A percentile compares a stretch with the other conserved stretches of the same genome.
Evolutionary conservation across 2,797 vertebrate genomes (phyloP).

Genomic region (Gymnoscopelus braueri): DNA sequence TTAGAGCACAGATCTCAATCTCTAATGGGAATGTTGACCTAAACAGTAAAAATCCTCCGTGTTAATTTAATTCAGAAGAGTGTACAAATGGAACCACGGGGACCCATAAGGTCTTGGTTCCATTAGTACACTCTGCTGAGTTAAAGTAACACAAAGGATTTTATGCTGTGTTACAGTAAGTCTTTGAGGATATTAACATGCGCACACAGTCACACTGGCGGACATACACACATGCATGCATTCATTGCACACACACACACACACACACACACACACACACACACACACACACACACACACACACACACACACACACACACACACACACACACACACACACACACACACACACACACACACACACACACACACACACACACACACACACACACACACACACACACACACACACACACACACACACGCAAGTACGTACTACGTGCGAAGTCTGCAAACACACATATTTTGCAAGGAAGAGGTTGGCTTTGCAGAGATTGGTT

Average conservation of each 20-base stretch:
- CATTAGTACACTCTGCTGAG: too few relatives aligned
- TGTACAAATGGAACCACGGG: too few relatives aligned
- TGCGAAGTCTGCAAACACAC: too few relatives aligned
- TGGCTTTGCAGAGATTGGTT: constrained; percentile 14
- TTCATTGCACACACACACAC: too few relatives aligned
- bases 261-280: constrained; percentile 11
- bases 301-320: not conserved
- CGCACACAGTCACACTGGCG: not conserved
- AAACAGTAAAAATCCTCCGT: not conserved
- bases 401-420: constrained; percentile 10
- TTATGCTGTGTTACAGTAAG: constrained; percentile 44
- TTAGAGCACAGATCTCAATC: constrained; percentile 63
- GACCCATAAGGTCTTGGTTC: too few relatives aligned
- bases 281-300: not conserved
- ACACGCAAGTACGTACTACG: too few relatives aligned
- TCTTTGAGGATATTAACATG: constrained; percentile 29
- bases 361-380: constrained; percentile 5
- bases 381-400: not conserved
- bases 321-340: constrained; percentile 15
- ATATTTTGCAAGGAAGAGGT: constrained; percentile 27
- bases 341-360: too few relatives aligned
- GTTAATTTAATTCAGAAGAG: too few relatives aligned
- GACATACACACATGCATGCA: too few relatives aligned
- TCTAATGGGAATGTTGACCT: constrained; percentile 55
- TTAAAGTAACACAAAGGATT: too few relatives aligned